Conservation (phyloP, 1,140 invertebrate genomes). For the Ephestia elutella region DNA sequence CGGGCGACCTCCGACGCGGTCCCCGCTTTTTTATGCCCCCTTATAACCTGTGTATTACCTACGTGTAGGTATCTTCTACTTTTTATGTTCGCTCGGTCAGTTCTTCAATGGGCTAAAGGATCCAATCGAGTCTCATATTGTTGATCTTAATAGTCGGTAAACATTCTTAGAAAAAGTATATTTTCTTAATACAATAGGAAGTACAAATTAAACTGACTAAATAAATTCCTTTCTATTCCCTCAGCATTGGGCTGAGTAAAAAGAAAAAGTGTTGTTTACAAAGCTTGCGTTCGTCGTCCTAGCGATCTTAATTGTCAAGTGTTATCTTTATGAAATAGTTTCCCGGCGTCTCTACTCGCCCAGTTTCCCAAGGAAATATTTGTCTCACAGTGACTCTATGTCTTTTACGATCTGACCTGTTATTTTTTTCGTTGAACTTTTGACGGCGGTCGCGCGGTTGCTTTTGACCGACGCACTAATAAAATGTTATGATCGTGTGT, state of each 20-base stretch:
- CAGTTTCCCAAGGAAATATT: constrained; percentile 34
- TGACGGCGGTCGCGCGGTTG: constrained; percentile 66
- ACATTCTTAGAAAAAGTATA: neutral
- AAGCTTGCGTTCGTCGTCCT: neutral
- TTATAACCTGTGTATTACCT: constrained; percentile 73
- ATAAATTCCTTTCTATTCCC: neutral
- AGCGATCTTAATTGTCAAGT: constrained; percentile 3
- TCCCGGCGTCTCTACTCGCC: neutral
- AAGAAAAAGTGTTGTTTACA: constrained; percentile 1
- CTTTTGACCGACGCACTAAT: constrained; percentile 72
- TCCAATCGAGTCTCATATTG: constrained; percentile 68
- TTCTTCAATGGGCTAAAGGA: constrained; percentile 73
- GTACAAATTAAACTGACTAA: neutral
- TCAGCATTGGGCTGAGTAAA: neutral
- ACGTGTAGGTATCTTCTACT: constrained; percentile 72
- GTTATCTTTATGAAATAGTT: constrained; percentile 7
- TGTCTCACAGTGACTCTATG: constrained; percentile 57
- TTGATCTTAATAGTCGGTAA: constrained; percentile 26
- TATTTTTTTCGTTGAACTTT: constrained; percentile 68
- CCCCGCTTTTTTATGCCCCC: constrained; percentile 71
- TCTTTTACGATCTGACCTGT: constrained; percentile 71
- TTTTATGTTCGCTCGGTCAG: constrained; percentile 70
- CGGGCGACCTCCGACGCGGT: constrained; percentile 70
- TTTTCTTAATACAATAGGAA: constrained; percentile 1
- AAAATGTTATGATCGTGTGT: constrained; percentile 74